Evolutionary conservation across 2,113 vertebrate species (phyloP).

Genomic region (Ochotona princeps): DNA sequence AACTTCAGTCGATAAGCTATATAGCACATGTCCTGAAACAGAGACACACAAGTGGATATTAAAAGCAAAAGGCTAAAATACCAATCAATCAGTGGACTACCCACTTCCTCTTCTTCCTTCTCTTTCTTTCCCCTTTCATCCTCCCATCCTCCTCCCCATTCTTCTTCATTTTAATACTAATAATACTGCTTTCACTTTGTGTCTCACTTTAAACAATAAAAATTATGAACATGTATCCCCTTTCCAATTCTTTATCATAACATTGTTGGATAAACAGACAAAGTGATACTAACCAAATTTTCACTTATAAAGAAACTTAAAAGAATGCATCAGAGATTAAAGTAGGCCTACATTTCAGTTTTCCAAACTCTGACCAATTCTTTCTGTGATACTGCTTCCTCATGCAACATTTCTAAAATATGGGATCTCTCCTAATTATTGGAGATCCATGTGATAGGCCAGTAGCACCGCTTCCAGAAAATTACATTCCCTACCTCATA

Average conservation of each 20-base stretch:
- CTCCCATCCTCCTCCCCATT: not conserved
- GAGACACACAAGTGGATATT: not conserved
- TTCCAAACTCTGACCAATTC: not conserved
- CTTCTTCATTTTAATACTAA: not conserved
- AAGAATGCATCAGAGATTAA: not conserved
- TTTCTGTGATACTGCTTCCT: not conserved
- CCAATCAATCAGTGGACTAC: not conserved
- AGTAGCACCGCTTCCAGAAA: slow-evolving; percentile 13
- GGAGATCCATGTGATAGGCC: not conserved
- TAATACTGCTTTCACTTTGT: not conserved
- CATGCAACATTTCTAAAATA: not conserved
- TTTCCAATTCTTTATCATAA: not conserved
- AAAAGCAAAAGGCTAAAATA: not conserved
- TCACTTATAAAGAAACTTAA: not conserved
- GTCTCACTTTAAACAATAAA: not conserved
- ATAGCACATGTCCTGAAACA: not conserved
- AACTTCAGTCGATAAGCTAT: not conserved
- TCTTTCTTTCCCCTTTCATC: not conserved
- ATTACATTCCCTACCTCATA: slow-evolving; percentile 1
- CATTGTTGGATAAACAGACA: not conserved
- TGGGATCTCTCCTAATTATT: not conserved
- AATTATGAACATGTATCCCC: not conserved
- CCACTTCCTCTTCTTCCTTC: too few species aligned
- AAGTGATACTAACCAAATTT: not conserved
- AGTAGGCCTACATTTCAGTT: not conserved